A percentile compares a stretch with the other conserved stretches of the same genome.
Conservation (phyloP, 2,113 vertebrate genomes). For the Pteruthius melanotis region DNA sequence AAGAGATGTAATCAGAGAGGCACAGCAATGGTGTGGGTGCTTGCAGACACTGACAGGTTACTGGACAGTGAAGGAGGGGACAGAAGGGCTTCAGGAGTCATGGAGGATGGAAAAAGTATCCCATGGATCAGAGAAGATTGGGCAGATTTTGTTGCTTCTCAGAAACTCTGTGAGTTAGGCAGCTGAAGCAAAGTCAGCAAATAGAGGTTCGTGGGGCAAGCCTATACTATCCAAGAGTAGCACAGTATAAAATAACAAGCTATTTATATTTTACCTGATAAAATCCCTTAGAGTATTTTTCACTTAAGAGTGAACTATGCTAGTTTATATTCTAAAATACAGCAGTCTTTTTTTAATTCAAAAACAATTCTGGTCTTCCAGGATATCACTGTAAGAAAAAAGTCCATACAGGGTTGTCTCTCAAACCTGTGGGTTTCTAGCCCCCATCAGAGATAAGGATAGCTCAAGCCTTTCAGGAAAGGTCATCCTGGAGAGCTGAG, state of each 20-base stretch:
- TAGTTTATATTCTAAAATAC: neutral
- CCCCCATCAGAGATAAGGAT: neutral
- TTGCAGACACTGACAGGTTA: neutral
- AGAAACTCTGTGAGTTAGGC: neutral
- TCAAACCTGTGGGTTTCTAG: neutral
- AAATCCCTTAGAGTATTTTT: neutral
- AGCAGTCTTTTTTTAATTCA: neutral
- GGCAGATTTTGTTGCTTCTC: neutral
- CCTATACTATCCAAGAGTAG: neutral
- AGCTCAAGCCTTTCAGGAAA: neutral
- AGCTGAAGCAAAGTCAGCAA: neutral
- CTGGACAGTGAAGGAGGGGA: neutral
- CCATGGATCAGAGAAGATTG: neutral
- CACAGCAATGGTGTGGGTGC: neutral
- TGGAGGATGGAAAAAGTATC: neutral
- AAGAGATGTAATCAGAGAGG: neutral
- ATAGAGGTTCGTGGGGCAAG: neutral
- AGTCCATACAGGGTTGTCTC: rapidly evolving
- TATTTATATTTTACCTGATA: neutral
- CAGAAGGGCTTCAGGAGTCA: neutral
- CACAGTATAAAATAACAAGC: neutral
- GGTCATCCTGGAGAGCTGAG: neutral
- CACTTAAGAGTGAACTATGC: neutral
- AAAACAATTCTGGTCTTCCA: neutral
- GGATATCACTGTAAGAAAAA: neutral